Percentiles rank a stretch among this genome's conserved stretches.
Conservation (phyloP, 2,113 vertebrate species). For the Capreolus pygargus region DNA sequence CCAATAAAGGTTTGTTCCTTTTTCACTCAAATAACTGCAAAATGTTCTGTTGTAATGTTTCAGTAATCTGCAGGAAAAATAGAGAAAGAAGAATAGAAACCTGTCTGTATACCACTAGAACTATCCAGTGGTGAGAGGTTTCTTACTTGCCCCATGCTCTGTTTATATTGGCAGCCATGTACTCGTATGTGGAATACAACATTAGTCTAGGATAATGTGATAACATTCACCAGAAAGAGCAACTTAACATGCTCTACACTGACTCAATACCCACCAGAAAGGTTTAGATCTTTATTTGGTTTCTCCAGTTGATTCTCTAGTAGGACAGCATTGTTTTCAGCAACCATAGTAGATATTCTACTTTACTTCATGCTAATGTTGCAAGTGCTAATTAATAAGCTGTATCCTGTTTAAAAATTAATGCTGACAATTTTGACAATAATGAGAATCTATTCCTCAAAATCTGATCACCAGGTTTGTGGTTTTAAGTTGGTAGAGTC, state of each 20-base stretch:
- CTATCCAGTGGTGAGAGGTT: background rate
- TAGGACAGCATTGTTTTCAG: background rate
- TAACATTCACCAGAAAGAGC: background rate
- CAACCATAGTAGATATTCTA: background rate
- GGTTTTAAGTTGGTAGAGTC: background rate
- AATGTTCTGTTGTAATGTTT: background rate
- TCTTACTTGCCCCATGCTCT: background rate
- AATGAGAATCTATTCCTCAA: background rate
- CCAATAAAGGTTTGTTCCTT: background rate
- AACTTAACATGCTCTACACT: background rate
- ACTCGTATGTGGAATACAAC: background rate
- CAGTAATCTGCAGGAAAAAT: background rate
- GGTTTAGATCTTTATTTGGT: background rate
- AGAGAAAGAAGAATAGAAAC: background rate
- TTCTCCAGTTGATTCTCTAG: background rate
- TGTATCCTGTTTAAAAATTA: background rate
- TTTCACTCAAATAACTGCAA: background rate
- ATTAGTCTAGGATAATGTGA: background rate
- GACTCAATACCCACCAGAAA: background rate
- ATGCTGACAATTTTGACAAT: background rate
- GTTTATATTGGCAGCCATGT: background rate
- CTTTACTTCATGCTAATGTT: background rate
- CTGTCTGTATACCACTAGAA: background rate
- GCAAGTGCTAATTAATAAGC: background rate
- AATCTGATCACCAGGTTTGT: background rate